phyloP scores from a whole-genome alignment of 2,113 vertebrate species.

The Chionodraco myersi region DNA sequence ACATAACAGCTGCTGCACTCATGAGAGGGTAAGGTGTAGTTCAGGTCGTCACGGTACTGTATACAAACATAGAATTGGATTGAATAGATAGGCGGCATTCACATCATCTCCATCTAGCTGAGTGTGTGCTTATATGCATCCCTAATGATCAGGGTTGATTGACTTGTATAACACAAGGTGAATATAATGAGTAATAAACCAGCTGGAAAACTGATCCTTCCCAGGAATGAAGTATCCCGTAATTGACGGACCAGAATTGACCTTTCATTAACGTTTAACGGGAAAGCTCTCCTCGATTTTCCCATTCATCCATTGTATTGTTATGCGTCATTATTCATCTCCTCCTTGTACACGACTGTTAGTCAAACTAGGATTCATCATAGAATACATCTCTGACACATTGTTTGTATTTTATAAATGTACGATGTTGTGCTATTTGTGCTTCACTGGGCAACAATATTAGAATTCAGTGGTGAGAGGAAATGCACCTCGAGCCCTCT shows the following conservation, averaged over 20 bases:
- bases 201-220: not conserved
- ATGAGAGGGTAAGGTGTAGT: not conserved
- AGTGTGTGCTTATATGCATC: no score
- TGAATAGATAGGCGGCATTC: no score
- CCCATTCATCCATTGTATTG: not conserved
- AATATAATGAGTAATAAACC: not conserved
- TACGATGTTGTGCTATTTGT: not conserved
- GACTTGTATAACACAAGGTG: not conserved
- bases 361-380: not conserved
- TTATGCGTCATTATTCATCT: not conserved
- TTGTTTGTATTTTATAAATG: not conserved
- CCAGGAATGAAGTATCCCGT: not conserved
- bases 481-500: conserved; percentile 5
- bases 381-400: not conserved
- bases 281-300: not conserved
- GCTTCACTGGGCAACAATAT: not conserved
- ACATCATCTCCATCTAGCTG: no score
- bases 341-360: not conserved
- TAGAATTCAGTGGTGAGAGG: conserved; percentile 1
- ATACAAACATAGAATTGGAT: no score
- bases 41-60: no score
- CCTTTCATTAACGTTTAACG: not conserved
- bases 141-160: not conserved
- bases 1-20: conserved; percentile 8
- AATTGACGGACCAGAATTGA: not conserved